Conservation (phyloP, 2,797 vertebrate species). For the Smutsia gigantea region DNA sequence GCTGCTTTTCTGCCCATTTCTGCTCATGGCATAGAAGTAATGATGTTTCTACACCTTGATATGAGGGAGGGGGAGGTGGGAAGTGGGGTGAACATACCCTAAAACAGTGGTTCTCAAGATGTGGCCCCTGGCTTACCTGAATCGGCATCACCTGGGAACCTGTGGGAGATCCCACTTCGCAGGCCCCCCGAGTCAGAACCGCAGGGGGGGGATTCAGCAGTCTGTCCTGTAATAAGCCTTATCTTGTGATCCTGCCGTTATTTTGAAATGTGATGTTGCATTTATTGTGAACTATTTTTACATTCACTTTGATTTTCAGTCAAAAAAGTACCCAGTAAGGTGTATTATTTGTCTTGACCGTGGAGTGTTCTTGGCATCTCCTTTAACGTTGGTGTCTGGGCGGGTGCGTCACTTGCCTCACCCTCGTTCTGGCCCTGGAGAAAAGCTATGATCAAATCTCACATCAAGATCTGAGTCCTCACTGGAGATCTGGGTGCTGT, state of each 20-base stretch:
- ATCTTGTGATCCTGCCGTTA: neutral
- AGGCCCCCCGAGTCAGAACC: neutral
- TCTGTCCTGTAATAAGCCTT: neutral
- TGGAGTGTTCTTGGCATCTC: neutral
- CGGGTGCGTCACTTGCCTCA: neutral
- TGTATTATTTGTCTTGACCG: neutral
- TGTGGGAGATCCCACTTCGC: neutral
- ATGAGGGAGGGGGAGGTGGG: neutral
- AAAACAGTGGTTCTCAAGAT: neutral
- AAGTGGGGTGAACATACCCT: neutral
- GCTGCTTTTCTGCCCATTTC: neutral
- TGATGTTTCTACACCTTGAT: neutral
- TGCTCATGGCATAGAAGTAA: neutral
- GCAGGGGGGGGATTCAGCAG: neutral
- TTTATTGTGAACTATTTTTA: neutral
- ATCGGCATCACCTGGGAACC: neutral
- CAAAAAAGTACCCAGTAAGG: neutral
- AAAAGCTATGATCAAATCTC: neutral
- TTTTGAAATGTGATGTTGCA: neutral
- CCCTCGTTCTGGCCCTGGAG: neutral
- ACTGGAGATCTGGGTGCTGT: accelerated
- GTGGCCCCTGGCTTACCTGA: neutral
- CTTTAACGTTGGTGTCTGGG: neutral
- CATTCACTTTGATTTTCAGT: neutral
- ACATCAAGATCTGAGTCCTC: neutral